Evolutionary conservation across 2,888 invertebrate species (phyloP), one percentile per base, ranked within the genome.

Genomic region (Volucella zonaria): DNA sequence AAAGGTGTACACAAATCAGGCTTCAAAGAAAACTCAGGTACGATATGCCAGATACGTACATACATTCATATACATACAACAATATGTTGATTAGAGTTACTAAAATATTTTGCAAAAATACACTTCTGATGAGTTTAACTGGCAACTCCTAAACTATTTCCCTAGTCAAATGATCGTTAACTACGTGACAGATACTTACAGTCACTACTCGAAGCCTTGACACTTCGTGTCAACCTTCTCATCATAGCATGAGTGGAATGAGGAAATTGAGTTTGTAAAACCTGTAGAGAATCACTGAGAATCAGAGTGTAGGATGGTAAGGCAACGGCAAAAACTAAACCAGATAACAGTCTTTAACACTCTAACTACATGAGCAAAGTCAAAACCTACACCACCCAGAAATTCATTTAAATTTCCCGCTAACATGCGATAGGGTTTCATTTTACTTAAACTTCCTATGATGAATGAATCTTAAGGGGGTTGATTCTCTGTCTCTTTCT

Each of bases 401-500:
- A 82, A 77, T 43, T 58, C 56, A 78, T 78, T 78, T 56, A 82
- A 74, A 82, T 68, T 78, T 68, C 51, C 68, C 82, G 71, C 67
- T 67, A 78, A 74, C 77, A 82, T 78, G 75, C 66, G 62, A 79
- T 47, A 71, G 71, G 79, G 74, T 76, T 83, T 71, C 75, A 71
- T 66, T 79, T 71, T 67, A 79, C 79, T 83, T 76, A 83, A 79
- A 79, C 66, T 83, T 83, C 66, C 66, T 79, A 71, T 83, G 83
- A 83, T 83, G 79, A 83, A 83, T 83, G 70, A 75, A 79, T 83
- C 79, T 83, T 79, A 40, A 70, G 83, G 79, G 83, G 75, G 70
- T 71, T 83, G 59, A 54, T 61, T 52, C 59, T 31, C 31, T 31
- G 31, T 31, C 31, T 31, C 31, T 6, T 61, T 52, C 59, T 31